phyloP scores from a whole-genome alignment of 1,140 invertebrate species.

The Sitobion miscanthi region DNA sequence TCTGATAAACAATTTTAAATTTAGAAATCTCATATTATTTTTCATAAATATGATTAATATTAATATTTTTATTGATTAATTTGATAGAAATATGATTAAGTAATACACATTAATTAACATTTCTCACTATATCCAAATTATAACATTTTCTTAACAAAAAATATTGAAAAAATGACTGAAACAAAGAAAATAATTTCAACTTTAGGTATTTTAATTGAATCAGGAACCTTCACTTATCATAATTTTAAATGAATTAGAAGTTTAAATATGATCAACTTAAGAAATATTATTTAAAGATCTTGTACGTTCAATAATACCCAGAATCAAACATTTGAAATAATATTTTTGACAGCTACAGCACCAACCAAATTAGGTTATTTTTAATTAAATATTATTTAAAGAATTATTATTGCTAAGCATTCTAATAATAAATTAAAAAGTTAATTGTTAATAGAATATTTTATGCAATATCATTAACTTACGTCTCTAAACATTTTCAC shows the following conservation, averaged over 20 bases:
- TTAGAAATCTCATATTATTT: too few relatives aligned
- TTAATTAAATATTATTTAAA: not conserved
- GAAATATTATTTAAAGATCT: not conserved
- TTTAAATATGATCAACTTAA: not conserved
- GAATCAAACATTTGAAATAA: not conserved
- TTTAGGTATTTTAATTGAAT: not conserved
- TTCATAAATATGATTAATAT: too few relatives aligned
- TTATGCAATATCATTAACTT: slow-evolving; percentile 60
- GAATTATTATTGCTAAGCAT: not conserved
- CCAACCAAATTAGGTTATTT: not conserved
- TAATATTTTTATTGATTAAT: too few relatives aligned
- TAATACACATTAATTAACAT: not conserved
- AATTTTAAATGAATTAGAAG: not conserved
- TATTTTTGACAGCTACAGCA: not conserved
- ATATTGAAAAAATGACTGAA: not conserved
- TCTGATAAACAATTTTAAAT: not conserved
- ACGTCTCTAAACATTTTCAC: slow-evolving; percentile 96
- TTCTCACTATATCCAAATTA: not conserved
- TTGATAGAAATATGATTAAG: too few relatives aligned
- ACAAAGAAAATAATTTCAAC: not conserved
- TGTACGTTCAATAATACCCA: not conserved
- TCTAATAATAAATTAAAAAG: not conserved
- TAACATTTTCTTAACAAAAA: not conserved
- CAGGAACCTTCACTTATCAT: not conserved
- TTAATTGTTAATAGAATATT: slow-evolving; percentile 38